These are phyloP conservation scores for Agrochola macilenta DNA, from an alignment of 2,888 invertebrate genomes.

Conservation along the genomic window DNA sequence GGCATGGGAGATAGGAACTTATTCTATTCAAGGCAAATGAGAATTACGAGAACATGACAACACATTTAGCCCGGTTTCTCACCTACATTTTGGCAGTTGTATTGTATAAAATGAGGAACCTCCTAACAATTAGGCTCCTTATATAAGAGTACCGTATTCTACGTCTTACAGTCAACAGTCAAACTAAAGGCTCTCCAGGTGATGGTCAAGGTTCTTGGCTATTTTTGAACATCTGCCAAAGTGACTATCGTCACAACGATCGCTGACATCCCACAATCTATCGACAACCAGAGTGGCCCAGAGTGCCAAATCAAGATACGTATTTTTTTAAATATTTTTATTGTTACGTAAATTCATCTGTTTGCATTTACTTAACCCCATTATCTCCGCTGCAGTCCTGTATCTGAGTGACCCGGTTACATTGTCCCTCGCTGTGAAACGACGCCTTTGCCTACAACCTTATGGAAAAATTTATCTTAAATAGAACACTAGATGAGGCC, in stretches of 20 bases:
- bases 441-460: constrained; percentile 28
- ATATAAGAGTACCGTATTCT: too few relatives aligned
- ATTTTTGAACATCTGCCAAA: not conserved
- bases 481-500: constrained; percentile 54
- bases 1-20: not conserved
- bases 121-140: not conserved
- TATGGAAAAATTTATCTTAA: constrained; percentile 47
- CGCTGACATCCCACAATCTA: not conserved
- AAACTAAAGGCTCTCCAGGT: not conserved
- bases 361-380: constrained; percentile 8
- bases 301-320: not conserved
- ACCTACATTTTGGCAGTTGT: not conserved
- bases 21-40: not conserved
- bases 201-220: not conserved
- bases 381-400: constrained; percentile 36
- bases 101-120: not conserved
- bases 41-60: not conserved
- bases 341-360: not conserved
- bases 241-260: not conserved
- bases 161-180: not conserved
- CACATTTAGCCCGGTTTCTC: too few relatives aligned
- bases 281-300: not conserved
- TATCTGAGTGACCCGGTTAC: constrained; percentile 50
- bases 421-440: constrained; percentile 32
- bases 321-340: not conserved